Conservation (phyloP, 1,140 invertebrate genomes). For the Eufriesea mexicana region DNA sequence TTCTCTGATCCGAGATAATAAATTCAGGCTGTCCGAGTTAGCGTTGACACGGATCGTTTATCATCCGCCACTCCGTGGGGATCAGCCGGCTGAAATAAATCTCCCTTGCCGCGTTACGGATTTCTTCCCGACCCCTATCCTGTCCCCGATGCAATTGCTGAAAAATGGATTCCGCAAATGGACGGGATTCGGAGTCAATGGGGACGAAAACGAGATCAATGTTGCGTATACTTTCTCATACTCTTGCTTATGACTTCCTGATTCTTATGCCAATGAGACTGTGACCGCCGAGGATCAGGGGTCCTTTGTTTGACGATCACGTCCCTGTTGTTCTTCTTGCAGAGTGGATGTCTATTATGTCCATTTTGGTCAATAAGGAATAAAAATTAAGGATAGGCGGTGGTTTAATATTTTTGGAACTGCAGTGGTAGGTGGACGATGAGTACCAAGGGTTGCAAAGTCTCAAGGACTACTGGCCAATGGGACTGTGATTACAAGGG, state of each 20-base stretch:
- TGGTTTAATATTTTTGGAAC: too few species aligned
- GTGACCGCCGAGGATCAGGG: neutral
- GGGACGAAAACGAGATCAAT: neutral
- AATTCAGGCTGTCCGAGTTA: conserved; percentile 17
- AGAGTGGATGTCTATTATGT: too few species aligned
- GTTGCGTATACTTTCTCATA: neutral
- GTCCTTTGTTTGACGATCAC: neutral
- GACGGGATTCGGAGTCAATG: neutral
- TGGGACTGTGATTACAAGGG: too few species aligned
- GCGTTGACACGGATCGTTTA: conserved; percentile 11
- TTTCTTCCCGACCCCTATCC: neutral
- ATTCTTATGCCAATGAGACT: neutral
- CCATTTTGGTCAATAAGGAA: too few species aligned
- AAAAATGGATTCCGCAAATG: conserved; percentile 20
- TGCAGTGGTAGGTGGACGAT: too few species aligned
- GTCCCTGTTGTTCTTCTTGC: too few species aligned
- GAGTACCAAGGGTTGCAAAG: too few species aligned
- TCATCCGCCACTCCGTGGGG: conserved; percentile 4
- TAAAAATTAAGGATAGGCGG: too few species aligned
- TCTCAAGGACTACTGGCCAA: too few species aligned
- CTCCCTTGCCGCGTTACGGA: neutral
- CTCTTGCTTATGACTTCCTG: too few species aligned
- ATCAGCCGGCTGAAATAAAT: conserved; percentile 22
- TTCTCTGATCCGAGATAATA: neutral
- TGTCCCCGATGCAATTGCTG: neutral